Evolutionary conservation across 2,797 vertebrate genomes (phyloP), one percentile per base, ranked within the genome.

Genomic region (Enteromius trimaculatus): DNA sequence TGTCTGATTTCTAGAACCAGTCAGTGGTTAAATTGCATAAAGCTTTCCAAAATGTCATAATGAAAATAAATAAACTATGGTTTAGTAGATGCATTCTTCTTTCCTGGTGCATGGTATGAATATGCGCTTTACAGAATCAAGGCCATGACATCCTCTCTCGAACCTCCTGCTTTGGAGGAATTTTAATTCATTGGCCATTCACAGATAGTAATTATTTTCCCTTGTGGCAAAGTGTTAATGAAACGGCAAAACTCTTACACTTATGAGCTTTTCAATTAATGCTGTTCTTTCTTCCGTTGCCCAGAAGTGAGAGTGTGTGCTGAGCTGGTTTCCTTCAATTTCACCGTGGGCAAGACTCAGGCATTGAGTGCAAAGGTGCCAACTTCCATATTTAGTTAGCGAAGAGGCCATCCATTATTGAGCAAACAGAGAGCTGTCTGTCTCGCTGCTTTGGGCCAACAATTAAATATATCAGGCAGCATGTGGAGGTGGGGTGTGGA

Each of bases 371-470:
- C 88, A 90, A 88, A 90, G 90, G 85, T 91, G 87, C 90, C 88
- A 91, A 88, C 90, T 91, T 91, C 89, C 91, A 92, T 94, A 92
- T 94, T 94, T 91, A 93, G 90, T 91, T 90, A 89, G 87, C 87
- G 89, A 92, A 89, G 87, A 84, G 91, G 89, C 89, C 93, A 94
- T 95, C 92, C 91, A 94, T 95, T 95, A 95, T 92, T 89, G 92
- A 93, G 91, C 89, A 95, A 95, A 93, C 91, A 92, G 92, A 92
- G 90, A 93, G 87, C 85, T 94, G 93, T 94, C 93, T 93, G 90
- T 94, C 93, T 94, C 81, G 88, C 89, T 88, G 94, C 95, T 95
- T 92, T 92, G 91, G 93, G 93, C 94, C 92, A 95, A 92, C 93
- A 94, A 94, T 95, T 94, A 95, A 94, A 93, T 91, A 91, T 91